phyloP scores from a whole-genome alignment of 2,113 vertebrate species.

The Pelodiscus sinensis region DNA sequence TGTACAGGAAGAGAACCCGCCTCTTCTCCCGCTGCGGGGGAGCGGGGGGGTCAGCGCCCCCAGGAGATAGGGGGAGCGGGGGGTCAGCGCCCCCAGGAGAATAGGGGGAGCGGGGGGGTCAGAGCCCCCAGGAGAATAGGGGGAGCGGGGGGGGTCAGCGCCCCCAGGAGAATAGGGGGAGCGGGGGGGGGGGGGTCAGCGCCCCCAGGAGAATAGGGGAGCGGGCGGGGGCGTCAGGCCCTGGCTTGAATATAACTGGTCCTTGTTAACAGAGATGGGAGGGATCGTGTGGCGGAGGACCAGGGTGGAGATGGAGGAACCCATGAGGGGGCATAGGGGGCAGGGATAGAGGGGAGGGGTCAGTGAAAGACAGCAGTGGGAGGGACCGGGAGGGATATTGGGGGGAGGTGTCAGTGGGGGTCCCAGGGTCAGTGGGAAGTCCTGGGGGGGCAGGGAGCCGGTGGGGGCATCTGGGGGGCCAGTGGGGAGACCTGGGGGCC shows the following conservation, averaged over 20 bases:
- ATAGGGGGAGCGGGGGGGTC: too few relatives aligned
- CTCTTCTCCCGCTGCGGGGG: slow-evolving; percentile 85
- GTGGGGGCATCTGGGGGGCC: too few relatives aligned
- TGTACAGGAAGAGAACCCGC: slow-evolving; percentile 87
- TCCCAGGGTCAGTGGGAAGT: not conserved
- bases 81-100: too few relatives aligned
- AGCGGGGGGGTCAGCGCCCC: accelerated
- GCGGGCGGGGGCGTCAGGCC: too few relatives aligned
- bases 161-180: too few relatives aligned
- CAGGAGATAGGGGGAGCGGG: too few relatives aligned
- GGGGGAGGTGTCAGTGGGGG: too few relatives aligned
- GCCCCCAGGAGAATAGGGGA: not conserved
- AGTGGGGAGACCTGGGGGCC: not conserved
- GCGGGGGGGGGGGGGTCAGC: not conserved
- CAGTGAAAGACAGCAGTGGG: too few relatives aligned
- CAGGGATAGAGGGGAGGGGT: not conserved
- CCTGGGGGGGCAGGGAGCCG: too few relatives aligned
- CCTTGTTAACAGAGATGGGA: not conserved
- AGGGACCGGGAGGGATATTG: too few relatives aligned
- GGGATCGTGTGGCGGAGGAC: not conserved
- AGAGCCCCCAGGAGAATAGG: not conserved
- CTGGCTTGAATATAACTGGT: too few relatives aligned
- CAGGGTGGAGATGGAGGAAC: not conserved
- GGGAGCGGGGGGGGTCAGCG: not conserved
- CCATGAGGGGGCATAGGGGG: accelerated